Conservation (phyloP, 2,888 invertebrate genomes). For the Diaperis boleti region DNA sequence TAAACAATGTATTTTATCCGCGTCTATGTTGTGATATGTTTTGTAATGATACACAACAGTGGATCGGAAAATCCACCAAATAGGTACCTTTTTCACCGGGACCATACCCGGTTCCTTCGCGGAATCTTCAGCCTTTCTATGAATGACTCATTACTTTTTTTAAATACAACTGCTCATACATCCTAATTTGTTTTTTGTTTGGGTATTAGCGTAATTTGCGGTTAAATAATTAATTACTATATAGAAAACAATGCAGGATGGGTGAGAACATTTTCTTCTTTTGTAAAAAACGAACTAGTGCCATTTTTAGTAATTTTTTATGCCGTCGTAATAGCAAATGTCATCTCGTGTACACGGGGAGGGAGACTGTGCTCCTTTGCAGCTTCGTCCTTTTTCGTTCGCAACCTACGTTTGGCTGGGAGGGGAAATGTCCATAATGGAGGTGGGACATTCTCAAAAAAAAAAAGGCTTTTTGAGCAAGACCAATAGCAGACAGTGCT, state of each 20-base stretch:
- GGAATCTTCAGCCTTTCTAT: slow-evolving; percentile 29
- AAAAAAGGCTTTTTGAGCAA: too few species aligned
- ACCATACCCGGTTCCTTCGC: slow-evolving; percentile 10
- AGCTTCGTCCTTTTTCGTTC: too few species aligned
- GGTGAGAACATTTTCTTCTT: not conserved
- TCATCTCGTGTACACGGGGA: too few species aligned
- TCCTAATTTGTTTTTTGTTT: too few species aligned
- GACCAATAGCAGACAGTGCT: too few species aligned
- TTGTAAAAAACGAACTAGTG: too few species aligned
- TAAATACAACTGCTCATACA: not conserved
- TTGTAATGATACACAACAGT: not conserved
- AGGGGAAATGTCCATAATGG: too few species aligned
- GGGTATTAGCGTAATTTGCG: slow-evolving; percentile 23
- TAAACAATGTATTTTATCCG: slow-evolving; percentile 14
- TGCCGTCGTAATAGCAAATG: not conserved
- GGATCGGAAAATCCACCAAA: slow-evolving; percentile 15
- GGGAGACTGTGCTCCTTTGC: too few species aligned
- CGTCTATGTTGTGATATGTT: slow-evolving; percentile 13
- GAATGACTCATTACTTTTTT: slow-evolving; percentile 29
- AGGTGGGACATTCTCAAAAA: too few species aligned
- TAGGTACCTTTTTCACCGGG: slow-evolving; percentile 5
- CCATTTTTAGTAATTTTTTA: slow-evolving; percentile 1
- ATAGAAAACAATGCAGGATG: slow-evolving; percentile 5
- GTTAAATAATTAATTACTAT: slow-evolving; percentile 20
- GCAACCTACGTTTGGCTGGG: too few species aligned